phyloP scores from a whole-genome alignment of 2,888 invertebrate genomes.

The Plutella xylostella region DNA sequence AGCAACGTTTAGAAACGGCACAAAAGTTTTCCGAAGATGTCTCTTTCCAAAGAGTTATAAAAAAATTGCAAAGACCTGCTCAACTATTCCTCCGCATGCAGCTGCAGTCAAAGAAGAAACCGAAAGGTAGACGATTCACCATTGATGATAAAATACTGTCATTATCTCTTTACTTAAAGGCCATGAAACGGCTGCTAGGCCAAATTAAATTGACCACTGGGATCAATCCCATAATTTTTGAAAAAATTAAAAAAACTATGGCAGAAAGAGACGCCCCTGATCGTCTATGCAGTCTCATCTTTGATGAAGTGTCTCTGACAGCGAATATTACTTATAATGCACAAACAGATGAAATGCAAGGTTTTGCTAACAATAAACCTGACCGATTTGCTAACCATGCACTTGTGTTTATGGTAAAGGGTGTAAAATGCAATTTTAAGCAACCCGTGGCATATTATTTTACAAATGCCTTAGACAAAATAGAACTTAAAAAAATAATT shows the following conservation, averaged over 20 bases:
- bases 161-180: not conserved
- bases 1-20: not conserved
- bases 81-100: not conserved
- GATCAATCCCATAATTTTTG: not conserved
- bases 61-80: not conserved
- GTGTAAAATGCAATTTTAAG: conserved; percentile 19
- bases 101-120: not conserved
- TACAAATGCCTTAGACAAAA: conserved; percentile 15
- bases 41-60: not conserved
- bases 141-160: not conserved
- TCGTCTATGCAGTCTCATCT: conserved; percentile 12
- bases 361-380: conserved; percentile 13
- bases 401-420: conserved; percentile 23
- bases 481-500: conserved; percentile 19
- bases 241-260: not conserved
- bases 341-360: conserved; percentile 13
- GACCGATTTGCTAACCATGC: conserved; percentile 18
- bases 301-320: conserved; percentile 20
- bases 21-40: not conserved
- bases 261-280: not conserved
- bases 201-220: not conserved
- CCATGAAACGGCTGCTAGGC: not conserved
- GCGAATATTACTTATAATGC: conserved; percentile 13
- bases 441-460: conserved; percentile 24
- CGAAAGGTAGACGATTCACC: not conserved